Conservation (phyloP, 1,140 invertebrate species). For the Papilio dardanus region DNA sequence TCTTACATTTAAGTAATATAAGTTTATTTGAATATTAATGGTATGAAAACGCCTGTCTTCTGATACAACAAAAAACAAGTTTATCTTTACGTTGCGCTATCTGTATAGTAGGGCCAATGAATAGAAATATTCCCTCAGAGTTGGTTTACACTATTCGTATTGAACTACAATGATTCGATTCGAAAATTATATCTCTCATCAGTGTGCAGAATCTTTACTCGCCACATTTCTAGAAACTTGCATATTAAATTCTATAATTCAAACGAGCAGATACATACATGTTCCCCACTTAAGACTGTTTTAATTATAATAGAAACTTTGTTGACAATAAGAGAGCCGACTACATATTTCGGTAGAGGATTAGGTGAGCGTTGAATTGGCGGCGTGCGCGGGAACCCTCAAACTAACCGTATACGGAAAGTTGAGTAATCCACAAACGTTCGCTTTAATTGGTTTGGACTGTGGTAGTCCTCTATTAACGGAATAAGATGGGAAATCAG, state of each 20-base stretch:
- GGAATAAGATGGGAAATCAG: conserved; percentile 82
- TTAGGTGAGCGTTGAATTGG: conserved; percentile 64
- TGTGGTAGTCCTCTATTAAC: conserved; percentile 80
- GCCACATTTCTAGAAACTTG: conserved; percentile 34
- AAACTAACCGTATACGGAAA: conserved; percentile 70
- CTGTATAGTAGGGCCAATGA: background rate
- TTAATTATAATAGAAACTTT: conserved; percentile 13
- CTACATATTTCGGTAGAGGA: conserved; percentile 43
- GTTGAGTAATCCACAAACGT: conserved; percentile 77
- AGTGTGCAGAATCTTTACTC: background rate
- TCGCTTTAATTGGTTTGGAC: conserved; percentile 78
- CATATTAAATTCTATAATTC: conserved; percentile 50
- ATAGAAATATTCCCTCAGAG: background rate
- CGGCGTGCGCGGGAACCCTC: conserved; percentile 55
- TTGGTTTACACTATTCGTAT: background rate
- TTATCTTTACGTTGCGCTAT: background rate
- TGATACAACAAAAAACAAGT: background rate
- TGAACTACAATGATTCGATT: background rate
- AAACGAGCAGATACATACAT: conserved; percentile 37
- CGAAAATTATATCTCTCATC: background rate
- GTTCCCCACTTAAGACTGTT: conserved; percentile 41
- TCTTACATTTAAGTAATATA: no score
- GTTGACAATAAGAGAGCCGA: background rate
- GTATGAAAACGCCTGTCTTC: no score
- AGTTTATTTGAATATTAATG: background rate